Percentiles rank a stretch among this genome's conserved stretches.
Evolutionary conservation across 2,888 invertebrate genomes (phyloP).

Genomic region (Ypsolopha sequella): DNA sequence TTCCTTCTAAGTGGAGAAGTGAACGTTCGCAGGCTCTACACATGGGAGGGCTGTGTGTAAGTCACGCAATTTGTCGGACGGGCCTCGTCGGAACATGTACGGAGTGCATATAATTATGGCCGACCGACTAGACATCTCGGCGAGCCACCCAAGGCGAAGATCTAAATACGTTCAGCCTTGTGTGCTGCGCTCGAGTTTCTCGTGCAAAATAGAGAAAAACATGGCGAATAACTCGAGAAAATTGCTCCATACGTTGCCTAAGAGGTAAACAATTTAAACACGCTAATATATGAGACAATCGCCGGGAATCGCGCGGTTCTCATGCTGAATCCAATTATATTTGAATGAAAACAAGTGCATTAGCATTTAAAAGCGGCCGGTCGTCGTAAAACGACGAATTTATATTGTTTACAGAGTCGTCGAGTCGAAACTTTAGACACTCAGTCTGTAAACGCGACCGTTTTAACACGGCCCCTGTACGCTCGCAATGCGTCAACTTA

Average conservation of each 20-base stretch:
- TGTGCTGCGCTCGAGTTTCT: conserved; percentile 17
- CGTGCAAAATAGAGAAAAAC: conserved; percentile 12
- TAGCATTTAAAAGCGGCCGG: conserved; percentile 3
- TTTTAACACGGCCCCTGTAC: not conserved
- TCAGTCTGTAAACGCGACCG: conserved; percentile 1
- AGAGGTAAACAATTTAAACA: too few relatives aligned
- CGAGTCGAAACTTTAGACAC: conserved; percentile 4
- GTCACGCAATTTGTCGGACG: conserved; percentile 5
- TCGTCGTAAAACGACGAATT: conserved; percentile 4
- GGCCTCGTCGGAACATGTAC: not conserved
- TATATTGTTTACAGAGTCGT: conserved; percentile 4
- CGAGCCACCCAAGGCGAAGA: conserved; percentile 36
- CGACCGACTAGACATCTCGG: conserved; percentile 40
- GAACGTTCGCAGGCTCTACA: not conserved
- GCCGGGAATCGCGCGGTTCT: not conserved
- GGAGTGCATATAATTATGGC: conserved; percentile 4
- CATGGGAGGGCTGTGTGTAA: not conserved
- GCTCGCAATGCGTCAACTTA: not conserved
- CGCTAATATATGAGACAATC: not conserved
- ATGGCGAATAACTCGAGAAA: not conserved
- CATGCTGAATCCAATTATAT: conserved; percentile 1
- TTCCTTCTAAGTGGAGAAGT: not conserved
- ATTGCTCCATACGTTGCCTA: not conserved
- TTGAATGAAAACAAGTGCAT: conserved; percentile 3
- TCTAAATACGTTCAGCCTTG: conserved; percentile 20